Base-by-base conservation (phyloP, 2,888 invertebrate species). In the Dryobotodes eremita region DNA sequence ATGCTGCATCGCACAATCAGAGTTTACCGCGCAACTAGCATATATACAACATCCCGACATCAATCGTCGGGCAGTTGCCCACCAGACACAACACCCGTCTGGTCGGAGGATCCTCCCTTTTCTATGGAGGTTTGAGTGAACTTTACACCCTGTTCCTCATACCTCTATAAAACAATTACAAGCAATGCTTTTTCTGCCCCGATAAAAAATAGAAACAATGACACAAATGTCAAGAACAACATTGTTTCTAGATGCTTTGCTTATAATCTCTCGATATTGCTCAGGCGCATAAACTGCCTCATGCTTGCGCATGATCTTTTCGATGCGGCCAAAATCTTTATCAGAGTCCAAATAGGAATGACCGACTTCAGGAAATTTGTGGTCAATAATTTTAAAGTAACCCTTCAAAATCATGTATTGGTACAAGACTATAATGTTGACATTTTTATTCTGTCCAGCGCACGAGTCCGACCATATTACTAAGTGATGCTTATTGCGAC, bases 291-390 rank as follows among this genome's bases (percentile, higher is more conserved):
- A 83, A 71, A 89, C 61, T 78, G 88, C 75, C 71, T 89, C 90
- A 85, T 91, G 85, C 77, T 86, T 89, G 68, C 90, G 81, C 46
- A 92, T 72, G 59, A 88, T 80, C 78, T 91, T 92, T 86, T 92
- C 90, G 55, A 91, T 91, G 48, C 87, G 75, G 59, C 91, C 90
- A 87, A 92, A 92, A 88, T 93, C 91, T 78, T 91, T 55, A 75
- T 92, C 92, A 36, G 90, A 91, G 82, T 92, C 92, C 62, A 92
- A 78, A 84, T 89, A 92, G 15, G 88, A 88, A 85, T 92, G 90
- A 23, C 91, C 92, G 48, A 91, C 92, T 79, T 90, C 91, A 11
- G 92, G 91, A 85, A 91, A 92, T 85, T 92, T 92, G 79, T 92
- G 90, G 64, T 92, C 90, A 46, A 90, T 90, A 20, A 80, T 75